Evolutionary conservation across 2,888 invertebrate species (phyloP).

Genomic region (Ariolimax columbianus): DNA sequence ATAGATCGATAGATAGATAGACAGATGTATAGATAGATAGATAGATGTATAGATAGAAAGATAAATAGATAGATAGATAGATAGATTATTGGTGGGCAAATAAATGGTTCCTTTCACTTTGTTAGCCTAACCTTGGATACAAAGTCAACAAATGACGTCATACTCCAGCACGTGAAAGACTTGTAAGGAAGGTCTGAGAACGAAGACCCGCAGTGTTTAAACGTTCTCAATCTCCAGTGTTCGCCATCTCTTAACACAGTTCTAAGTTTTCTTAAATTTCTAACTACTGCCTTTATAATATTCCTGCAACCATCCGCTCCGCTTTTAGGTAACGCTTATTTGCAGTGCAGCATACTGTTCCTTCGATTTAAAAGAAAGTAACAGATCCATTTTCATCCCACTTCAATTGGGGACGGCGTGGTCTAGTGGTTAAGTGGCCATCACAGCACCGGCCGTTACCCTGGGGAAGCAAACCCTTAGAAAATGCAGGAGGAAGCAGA

Average conservation of each 20-base stretch:
- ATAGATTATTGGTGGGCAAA: neutral
- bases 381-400: too few relatives aligned
- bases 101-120: neutral
- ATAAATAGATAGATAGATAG: slow-evolving; percentile 12
- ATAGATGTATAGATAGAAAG: neutral
- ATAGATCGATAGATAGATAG: neutral
- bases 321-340: neutral
- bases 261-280: neutral
- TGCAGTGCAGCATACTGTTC: too few relatives aligned
- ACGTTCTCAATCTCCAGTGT: neutral
- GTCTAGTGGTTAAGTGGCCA: too few relatives aligned
- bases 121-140: neutral
- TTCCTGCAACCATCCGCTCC: neutral
- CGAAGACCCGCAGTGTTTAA: neutral
- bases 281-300: neutral
- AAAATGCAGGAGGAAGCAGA: too few relatives aligned
- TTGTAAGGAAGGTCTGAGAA: neutral
- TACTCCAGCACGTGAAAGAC: neutral
- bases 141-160: slow-evolving; percentile 17
- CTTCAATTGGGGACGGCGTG: too few relatives aligned
- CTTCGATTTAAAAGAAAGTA: too few relatives aligned
- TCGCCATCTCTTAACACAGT: neutral
- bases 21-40: slow-evolving; percentile 7
- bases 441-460: too few relatives aligned
- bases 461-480: too few relatives aligned